phyloP scores from a whole-genome alignment of 2,888 invertebrate species.

The Mesodorylaimus sp. region DNA sequence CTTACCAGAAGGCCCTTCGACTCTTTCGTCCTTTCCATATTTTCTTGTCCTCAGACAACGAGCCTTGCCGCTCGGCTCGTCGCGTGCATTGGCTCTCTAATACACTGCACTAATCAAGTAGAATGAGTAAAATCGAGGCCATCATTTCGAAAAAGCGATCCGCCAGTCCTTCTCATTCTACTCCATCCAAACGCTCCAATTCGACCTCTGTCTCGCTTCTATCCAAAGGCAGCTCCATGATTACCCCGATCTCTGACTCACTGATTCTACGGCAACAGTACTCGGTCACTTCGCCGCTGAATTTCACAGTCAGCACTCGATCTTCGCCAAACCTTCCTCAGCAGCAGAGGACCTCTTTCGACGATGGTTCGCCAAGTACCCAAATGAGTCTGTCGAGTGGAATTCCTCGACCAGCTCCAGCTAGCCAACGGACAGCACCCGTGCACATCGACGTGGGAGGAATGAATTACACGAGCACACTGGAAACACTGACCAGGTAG shows the following conservation, averaged over 20 bases:
- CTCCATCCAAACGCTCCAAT: no score
- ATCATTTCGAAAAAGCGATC: not conserved
- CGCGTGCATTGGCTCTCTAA: not conserved
- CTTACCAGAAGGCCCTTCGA: no score
- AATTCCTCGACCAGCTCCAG: constrained; percentile 78
- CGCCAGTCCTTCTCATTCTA: not conserved
- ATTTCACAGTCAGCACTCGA: no score
- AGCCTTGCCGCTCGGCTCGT: not conserved
- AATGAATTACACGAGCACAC: constrained; percentile 81
- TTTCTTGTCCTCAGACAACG: no score
- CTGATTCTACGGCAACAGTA: no score
- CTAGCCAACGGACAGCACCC: constrained; percentile 76
- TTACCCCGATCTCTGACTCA: no score
- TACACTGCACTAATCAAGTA: not conserved
- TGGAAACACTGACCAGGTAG: constrained; percentile 80
- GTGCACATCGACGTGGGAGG: constrained; percentile 95
- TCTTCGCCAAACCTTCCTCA: no score
- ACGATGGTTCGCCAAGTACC: not conserved
- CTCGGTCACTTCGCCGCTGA: no score
- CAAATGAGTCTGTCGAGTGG: constrained; percentile 35
- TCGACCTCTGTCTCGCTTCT: not conserved
- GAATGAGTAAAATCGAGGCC: not conserved
- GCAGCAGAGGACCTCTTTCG: no score
- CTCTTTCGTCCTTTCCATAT: no score
- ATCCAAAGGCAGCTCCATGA: not conserved